phyloP scores from a whole-genome alignment of 2,797 vertebrate species.

The Acanthurus tractus region DNA sequence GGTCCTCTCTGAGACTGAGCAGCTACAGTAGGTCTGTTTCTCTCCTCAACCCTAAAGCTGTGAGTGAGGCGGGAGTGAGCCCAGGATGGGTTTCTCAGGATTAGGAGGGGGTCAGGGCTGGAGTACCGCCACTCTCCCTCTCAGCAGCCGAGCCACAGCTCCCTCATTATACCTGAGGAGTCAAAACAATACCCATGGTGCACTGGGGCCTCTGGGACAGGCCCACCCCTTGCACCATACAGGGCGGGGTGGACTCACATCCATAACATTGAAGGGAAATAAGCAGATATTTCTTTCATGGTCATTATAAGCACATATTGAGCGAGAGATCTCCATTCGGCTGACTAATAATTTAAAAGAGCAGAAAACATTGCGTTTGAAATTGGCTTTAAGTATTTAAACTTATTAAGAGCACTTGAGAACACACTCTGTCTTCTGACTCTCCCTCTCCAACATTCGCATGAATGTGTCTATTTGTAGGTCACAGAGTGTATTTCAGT shows the following conservation, averaged over 20 bases:
- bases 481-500: constrained; percentile 40
- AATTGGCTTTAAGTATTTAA: constrained; percentile 37
- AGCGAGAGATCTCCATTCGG: not conserved
- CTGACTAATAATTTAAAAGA: constrained; percentile 36
- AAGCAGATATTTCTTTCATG: not conserved
- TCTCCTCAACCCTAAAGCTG: constrained; percentile 52
- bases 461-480: constrained; percentile 43
- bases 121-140: constrained; percentile 79
- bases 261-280: constrained; percentile 13
- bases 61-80: constrained; percentile 66
- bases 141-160: constrained; percentile 79
- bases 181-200: constrained; percentile 78
- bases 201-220: constrained; percentile 64
- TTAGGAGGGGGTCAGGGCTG: constrained; percentile 81
- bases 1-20: constrained; percentile 49
- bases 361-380: constrained; percentile 21
- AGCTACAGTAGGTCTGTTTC: constrained; percentile 26
- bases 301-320: not conserved
- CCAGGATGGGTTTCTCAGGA: constrained; percentile 77
- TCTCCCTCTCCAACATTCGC: constrained; percentile 32
- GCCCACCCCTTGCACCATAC: constrained; percentile 52
- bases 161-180: constrained; percentile 83
- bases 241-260: constrained; percentile 18
- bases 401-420: constrained; percentile 60
- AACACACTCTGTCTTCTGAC: constrained; percentile 32